phyloP scores from a whole-genome alignment of 2,888 invertebrate species.

The Lasius fuliginosus region DNA sequence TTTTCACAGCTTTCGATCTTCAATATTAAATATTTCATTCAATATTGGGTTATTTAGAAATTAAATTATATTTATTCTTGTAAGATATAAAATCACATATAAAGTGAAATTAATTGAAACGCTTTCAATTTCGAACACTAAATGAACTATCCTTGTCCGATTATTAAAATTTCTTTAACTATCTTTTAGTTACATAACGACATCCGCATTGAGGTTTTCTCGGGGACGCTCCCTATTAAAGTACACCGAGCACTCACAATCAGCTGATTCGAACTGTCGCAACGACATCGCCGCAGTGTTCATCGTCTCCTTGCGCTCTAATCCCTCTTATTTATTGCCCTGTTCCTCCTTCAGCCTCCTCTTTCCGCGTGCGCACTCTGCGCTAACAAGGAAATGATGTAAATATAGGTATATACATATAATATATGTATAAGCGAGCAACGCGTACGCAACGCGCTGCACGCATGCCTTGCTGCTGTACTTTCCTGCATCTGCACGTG shows the following conservation, averaged over 20 bases:
- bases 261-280: constrained; percentile 14
- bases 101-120: neutral
- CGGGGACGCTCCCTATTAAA: neutral
- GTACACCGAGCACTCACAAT: neutral
- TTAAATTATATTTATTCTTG: constrained; percentile 9
- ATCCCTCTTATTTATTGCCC: constrained; percentile 52
- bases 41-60: neutral
- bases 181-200: neutral
- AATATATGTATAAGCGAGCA: neutral
- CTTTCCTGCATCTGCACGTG: constrained; percentile 69
- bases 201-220: neutral
- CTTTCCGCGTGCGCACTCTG: constrained; percentile 26
- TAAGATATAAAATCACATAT: neutral
- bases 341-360: constrained; percentile 43
- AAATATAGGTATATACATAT: constrained; percentile 47
- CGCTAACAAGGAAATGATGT: constrained; percentile 65
- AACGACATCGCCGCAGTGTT: constrained; percentile 8
- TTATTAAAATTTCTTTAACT: constrained; percentile 7
- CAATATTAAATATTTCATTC: neutral
- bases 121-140: neutral
- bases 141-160: neutral
- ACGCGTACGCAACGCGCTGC: constrained; percentile 24
- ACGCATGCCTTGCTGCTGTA: constrained; percentile 38
- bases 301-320: constrained; percentile 47
- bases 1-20: neutral